Base-by-base conservation (phyloP, 2,797 vertebrate species). In the Paguma larvata region DNA sequence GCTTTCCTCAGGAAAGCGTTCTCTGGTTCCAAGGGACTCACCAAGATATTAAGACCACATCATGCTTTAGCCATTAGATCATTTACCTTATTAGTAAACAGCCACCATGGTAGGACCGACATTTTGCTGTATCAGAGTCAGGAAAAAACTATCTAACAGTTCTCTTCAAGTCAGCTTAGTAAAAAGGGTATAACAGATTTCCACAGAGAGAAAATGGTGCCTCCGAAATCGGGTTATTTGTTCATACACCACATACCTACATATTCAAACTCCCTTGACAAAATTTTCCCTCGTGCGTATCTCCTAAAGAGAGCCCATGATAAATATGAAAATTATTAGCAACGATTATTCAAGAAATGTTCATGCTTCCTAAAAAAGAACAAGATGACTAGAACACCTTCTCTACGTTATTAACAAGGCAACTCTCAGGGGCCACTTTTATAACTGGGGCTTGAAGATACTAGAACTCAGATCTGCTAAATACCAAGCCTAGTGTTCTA, bases 1-100 rank as follows among this genome's bases (percentile, higher is more conserved):
- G 77, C 62, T 97, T 73, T 95, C 95, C 32, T 41, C 70, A 96
- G 41, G 62, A 95, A 95, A 95, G 59, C 89, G 25, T 85, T 96
- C 88, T 95, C 6, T 98, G 97, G 91, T 92, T 85, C 92, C 84
- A 0, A 19, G 13, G 70, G 12, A n/a, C 56, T 27, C 34, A 65
- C 32, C 46, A 62, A 97, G 78, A 85, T 85, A 86, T 9, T 59
- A 59, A 23, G 21, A 23, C 19, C 56, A 21, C 38, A 23, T 70
- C 87, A 94, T 46, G n/a, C 72, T 65, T 56, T 73, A 96, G 46
- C 0, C 48, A 90, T 25, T 70, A 95, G 44, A 16, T 82, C 38
- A 90, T 92, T 88, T 82, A 95, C 67, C 68, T 86, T 83, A 89
- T 62, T 59, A 68, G 46, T 95, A 65, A 87, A 91, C 9, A 89